phyloP scores from a whole-genome alignment of 2,888 invertebrate genomes.

The Iphiclides podalirius region DNA sequence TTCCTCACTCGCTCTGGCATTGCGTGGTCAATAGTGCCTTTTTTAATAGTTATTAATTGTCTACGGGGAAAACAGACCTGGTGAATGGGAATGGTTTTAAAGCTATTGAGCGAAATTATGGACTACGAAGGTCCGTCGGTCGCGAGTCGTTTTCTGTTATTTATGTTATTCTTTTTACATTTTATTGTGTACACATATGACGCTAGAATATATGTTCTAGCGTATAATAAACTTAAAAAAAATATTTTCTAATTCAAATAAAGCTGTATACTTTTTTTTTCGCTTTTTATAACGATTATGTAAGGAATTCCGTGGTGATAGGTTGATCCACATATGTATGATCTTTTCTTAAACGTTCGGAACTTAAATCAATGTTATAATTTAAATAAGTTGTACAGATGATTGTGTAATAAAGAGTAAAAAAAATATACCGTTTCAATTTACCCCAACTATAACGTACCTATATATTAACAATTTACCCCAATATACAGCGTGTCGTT shows the following conservation, averaged over 20 bases:
- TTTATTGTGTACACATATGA: too few species aligned
- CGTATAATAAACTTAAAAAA: neutral
- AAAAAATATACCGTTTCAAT: constrained; percentile 40
- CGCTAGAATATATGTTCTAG: too few species aligned
- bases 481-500: too few species aligned
- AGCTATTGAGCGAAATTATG: too few species aligned
- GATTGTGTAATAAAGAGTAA: constrained; percentile 67
- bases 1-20: neutral
- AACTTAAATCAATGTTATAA: constrained; percentile 47
- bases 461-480: too few species aligned
- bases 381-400: constrained; percentile 60
- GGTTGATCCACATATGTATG: constrained; percentile 47
- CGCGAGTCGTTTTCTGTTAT: too few species aligned
- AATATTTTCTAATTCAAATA: too few species aligned
- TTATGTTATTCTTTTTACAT: too few species aligned
- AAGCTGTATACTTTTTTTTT: too few species aligned
- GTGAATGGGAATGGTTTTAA: neutral
- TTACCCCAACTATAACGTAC: too few species aligned
- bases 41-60: neutral
- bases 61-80: neutral
- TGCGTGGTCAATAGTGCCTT: neutral
- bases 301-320: constrained; percentile 41
- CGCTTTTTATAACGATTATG: neutral
- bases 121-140: too few species aligned
- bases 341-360: constrained; percentile 32